Conservation (phyloP, 2,797 vertebrate genomes). For the Gouania willdenowi region DNA sequence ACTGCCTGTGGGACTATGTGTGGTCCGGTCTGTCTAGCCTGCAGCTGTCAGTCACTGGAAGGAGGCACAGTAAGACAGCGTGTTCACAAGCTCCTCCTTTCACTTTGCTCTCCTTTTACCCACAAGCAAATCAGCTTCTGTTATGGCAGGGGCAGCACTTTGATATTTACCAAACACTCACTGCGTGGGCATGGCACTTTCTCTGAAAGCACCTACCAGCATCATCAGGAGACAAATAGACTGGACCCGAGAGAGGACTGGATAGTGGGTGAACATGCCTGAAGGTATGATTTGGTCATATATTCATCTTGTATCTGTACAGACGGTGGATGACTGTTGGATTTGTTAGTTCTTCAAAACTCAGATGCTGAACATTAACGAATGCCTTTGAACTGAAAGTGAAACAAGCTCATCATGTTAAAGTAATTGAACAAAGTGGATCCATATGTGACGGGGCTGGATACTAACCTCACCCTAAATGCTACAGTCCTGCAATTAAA, state of each 20-base stretch:
- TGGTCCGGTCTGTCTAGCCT: constrained; percentile 21
- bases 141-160: constrained; percentile 66
- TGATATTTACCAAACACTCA: constrained; percentile 60
- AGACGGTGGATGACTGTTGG: constrained; percentile 1
- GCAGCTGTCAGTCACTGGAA: constrained; percentile 43
- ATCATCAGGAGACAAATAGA: constrained; percentile 33
- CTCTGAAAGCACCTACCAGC: constrained; percentile 44
- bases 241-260: constrained; percentile 40
- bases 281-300: constrained; percentile 55
- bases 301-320: constrained; percentile 24
- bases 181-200: constrained; percentile 58
- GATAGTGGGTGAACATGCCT: constrained; percentile 33
- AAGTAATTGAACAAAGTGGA: constrained; percentile 38
- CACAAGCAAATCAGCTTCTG: constrained; percentile 61
- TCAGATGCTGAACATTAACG: constrained; percentile 37
- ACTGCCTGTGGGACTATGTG: constrained; percentile 21
- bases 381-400: constrained; percentile 24
- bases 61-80: constrained; percentile 33
- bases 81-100: constrained; percentile 51
- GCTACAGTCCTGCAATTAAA: constrained; percentile 14
- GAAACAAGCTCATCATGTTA: constrained; percentile 31
- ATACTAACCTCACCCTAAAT: constrained; percentile 21
- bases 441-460: constrained; percentile 9
- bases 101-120: constrained; percentile 40
- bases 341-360: constrained; percentile 29